Percentiles rank a stretch among this genome's conserved stretches.
phyloP scores from a whole-genome alignment of 2,888 invertebrate species.

The Sphaeridia pumilis region DNA sequence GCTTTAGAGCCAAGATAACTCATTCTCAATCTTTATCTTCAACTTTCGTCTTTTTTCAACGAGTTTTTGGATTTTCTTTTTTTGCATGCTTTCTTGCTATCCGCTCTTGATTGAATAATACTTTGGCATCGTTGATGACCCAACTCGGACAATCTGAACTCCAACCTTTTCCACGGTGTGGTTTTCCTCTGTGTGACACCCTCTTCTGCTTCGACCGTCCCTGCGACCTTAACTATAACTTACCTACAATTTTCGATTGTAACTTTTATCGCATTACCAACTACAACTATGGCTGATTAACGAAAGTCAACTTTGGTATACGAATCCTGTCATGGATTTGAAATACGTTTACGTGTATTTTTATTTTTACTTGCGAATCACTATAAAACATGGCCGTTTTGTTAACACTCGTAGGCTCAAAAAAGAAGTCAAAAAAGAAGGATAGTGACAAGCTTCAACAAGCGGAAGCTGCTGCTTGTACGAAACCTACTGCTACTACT shows the following conservation, averaged over 20 bases:
- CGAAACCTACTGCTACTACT: not conserved
- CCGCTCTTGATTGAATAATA: conserved; percentile 3
- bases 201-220: not conserved
- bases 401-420: conserved; percentile 2
- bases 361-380: not conserved
- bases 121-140: not conserved
- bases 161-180: not conserved
- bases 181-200: no score
- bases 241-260: not conserved
- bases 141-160: not conserved
- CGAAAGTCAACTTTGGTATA: not conserved
- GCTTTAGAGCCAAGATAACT: no score
- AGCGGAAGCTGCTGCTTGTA: not conserved
- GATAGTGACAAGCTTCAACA: not conserved
- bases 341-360: not conserved
- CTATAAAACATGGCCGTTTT: not conserved
- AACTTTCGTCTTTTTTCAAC: no score
- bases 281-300: not conserved
- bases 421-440: not conserved
- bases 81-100: conserved; percentile 16
- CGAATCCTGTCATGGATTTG: not conserved
- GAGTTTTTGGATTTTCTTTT: conserved; percentile 3
- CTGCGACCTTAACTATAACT: not conserved
- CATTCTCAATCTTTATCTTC: no score
- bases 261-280: not conserved